Percentiles rank a stretch among this genome's conserved stretches.
Evolutionary conservation across 2,888 invertebrate species (phyloP).

Genomic region (Lycocerus yunnanus): DNA sequence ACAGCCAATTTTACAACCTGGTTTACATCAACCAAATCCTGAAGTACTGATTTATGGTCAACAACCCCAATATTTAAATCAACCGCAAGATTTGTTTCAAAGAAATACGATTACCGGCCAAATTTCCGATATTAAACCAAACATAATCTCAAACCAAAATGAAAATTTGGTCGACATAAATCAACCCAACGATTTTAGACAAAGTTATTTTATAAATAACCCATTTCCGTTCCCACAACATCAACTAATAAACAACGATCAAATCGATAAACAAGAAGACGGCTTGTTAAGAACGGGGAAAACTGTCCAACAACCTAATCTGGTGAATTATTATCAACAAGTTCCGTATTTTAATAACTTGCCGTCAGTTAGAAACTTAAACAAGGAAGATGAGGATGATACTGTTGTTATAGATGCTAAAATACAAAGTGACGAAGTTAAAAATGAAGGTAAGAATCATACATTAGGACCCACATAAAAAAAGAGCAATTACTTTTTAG

Average conservation of each 20-base stretch:
- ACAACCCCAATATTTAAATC: conserved; percentile 20
- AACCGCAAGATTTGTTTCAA: conserved; percentile 34
- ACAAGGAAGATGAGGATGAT: conserved; percentile 55
- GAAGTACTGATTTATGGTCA: conserved; percentile 6
- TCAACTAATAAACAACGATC: neutral
- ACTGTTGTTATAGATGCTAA: conserved; percentile 57
- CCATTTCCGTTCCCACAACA: neutral
- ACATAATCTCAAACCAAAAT: neutral
- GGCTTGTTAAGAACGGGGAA: neutral
- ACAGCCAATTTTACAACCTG: conserved; percentile 1
- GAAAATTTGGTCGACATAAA: conserved; percentile 39
- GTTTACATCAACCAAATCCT: conserved; percentile 7
- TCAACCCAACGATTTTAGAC: conserved; percentile 33
- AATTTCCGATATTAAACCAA: conserved; percentile 30
- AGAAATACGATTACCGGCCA: conserved; percentile 37
- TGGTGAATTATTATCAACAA: neutral
- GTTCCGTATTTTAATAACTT: neutral
- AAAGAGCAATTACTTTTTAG: too few relatives aligned
- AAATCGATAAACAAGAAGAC: neutral
- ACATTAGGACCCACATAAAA: neutral
- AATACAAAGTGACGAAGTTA: conserved; percentile 49
- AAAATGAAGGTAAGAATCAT: conserved; percentile 36
- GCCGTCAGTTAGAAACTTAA: neutral
- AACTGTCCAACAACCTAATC: neutral
- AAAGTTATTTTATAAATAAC: neutral